phyloP scores from a whole-genome alignment of 2,113 vertebrate species.

The Heterotilapia buettikoferi region DNA sequence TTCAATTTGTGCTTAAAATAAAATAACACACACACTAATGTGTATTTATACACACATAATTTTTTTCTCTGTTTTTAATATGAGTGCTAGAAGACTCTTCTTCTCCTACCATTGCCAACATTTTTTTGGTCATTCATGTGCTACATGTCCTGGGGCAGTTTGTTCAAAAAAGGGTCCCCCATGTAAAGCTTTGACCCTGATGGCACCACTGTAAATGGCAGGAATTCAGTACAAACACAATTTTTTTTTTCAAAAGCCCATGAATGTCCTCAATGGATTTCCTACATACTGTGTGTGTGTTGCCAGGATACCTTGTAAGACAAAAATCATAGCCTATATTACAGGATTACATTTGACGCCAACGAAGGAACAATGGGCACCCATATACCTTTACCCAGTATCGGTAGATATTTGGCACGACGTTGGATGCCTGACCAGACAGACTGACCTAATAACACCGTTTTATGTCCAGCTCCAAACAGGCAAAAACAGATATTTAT shows the following conservation, averaged over 20 bases:
- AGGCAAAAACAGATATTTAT: neutral
- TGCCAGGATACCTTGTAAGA: neutral
- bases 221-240: neutral
- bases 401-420: neutral
- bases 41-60: neutral
- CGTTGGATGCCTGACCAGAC: neutral
- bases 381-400: neutral
- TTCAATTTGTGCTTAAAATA: neutral
- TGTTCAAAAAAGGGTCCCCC: neutral
- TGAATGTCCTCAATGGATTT: neutral
- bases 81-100: neutral
- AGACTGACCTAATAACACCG: neutral
- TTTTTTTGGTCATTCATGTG: neutral
- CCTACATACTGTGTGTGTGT: neutral
- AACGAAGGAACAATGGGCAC: neutral
- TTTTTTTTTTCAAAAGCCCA: neutral
- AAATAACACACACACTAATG: neutral
- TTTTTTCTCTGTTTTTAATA: neutral
- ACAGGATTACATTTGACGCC: neutral
- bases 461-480: neutral
- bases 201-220: neutral
- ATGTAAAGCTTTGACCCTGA: neutral
- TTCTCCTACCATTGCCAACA: neutral
- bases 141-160: neutral
- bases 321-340: neutral